Evolutionary conservation across 2,888 invertebrate genomes (phyloP).

Genomic region (Patella pellucida): DNA sequence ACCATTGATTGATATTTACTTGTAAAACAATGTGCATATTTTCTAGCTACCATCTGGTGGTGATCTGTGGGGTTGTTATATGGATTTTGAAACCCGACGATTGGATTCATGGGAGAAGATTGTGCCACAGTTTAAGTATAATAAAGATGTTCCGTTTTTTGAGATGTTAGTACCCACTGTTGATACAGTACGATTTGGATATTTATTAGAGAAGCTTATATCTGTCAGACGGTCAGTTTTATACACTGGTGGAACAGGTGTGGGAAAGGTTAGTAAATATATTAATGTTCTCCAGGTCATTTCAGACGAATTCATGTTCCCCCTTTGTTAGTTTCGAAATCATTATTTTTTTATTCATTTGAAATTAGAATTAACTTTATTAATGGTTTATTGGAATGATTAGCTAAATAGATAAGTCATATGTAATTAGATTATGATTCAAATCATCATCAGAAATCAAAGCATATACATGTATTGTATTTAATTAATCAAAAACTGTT

Average conservation of each 20-base stretch:
- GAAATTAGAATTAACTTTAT: background rate
- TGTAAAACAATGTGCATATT: background rate
- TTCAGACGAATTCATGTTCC: too few relatives aligned
- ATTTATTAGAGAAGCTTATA: conserved; percentile 82
- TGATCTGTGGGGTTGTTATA: conserved; percentile 83
- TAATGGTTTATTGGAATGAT: too few relatives aligned
- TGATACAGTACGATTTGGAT: conserved; percentile 91
- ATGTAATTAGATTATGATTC: too few relatives aligned
- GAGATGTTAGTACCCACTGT: conserved; percentile 91
- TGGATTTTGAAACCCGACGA: conserved; percentile 80
- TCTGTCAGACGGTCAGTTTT: conserved; percentile 83
- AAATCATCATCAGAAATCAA: too few relatives aligned
- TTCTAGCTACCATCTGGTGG: conserved; percentile 80
- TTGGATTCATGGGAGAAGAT: conserved; percentile 86
- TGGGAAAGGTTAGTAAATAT: conserved; percentile 78
- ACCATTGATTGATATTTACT: too few relatives aligned
- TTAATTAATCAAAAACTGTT: too few relatives aligned
- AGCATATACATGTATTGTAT: too few relatives aligned
- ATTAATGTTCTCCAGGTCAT: too few relatives aligned
- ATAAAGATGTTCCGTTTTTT: conserved; percentile 82
- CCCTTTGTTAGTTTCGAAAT: too few relatives aligned
- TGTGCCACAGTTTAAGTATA: conserved; percentile 82
- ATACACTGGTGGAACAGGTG: conserved; percentile 91
- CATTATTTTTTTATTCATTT: background rate
- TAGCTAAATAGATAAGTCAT: too few relatives aligned